Evolutionary conservation across 92 coral and sea anemone species (phyloP).

Genomic region (Bergia puertoricense): DNA sequence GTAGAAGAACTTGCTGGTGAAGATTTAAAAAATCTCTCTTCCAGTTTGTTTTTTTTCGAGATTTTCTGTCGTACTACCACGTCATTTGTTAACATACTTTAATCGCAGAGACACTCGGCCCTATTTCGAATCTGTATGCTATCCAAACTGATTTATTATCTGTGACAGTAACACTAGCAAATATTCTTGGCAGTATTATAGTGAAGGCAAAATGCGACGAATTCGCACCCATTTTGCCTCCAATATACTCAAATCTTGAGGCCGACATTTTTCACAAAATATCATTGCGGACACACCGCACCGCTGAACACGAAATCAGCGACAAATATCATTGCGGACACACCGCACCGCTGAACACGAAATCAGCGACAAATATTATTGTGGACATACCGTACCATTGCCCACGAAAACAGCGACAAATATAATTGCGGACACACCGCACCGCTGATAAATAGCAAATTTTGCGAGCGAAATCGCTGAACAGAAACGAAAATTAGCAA

Average conservation of each 20-base stretch:
- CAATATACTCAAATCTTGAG: no score
- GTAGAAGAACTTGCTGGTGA: not conserved
- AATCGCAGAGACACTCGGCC: not conserved
- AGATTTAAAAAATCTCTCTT: not conserved
- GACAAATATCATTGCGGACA: no score
- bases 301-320: no score
- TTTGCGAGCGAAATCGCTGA: not conserved
- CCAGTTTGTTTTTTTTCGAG: not conserved
- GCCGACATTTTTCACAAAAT: no score
- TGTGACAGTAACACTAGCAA: not conserved
- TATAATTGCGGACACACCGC: not conserved
- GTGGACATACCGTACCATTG: not conserved
- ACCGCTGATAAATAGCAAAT: not conserved
- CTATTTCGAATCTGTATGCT: not conserved
- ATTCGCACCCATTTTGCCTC: no score
- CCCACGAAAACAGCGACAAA: not conserved
- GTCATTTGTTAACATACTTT: not conserved
- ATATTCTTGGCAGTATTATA: not conserved
- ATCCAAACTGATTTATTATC: not conserved
- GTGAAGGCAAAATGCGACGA: no score
- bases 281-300: no score
- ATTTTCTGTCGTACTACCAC: not conserved
- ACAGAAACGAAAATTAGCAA: not conserved
- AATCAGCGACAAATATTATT: not conserved
- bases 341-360: not conserved